phyloP scores from a whole-genome alignment of 1,140 invertebrate genomes.

The Euura lappo region DNA sequence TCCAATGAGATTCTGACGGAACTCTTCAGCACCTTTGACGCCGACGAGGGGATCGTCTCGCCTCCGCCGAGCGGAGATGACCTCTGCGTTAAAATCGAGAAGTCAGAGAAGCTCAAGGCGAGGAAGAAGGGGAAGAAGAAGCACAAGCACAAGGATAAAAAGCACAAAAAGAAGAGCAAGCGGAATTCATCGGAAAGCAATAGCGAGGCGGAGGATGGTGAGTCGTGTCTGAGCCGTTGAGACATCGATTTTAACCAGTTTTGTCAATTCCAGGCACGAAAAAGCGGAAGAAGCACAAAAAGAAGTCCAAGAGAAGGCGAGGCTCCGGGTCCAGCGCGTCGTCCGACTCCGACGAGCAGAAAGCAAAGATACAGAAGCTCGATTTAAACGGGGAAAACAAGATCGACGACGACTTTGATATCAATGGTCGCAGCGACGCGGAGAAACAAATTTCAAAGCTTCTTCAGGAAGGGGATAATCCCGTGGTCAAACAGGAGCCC shows the following conservation, averaged over 20 bases:
- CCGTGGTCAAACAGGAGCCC: slow-evolving; percentile 24
- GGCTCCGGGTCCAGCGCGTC: slow-evolving; percentile 50
- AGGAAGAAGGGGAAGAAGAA: slow-evolving; percentile 61
- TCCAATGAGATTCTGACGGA: slow-evolving; percentile 82
- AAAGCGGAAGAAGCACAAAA: slow-evolving; percentile 66
- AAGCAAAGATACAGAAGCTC: slow-evolving; percentile 31
- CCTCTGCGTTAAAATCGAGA: slow-evolving; percentile 52
- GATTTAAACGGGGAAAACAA: neutral
- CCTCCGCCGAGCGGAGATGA: slow-evolving; percentile 43
- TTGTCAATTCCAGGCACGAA: slow-evolving; percentile 40
- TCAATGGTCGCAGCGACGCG: slow-evolving; percentile 33
- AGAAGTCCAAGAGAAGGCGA: slow-evolving; percentile 61
- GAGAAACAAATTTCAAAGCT: slow-evolving; percentile 20
- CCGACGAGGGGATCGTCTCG: slow-evolving; percentile 37
- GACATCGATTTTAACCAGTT: slow-evolving; percentile 7
- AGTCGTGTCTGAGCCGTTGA: slow-evolving; percentile 11
- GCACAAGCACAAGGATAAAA: slow-evolving; percentile 64
- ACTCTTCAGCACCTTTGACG: slow-evolving; percentile 75
- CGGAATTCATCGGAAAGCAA: slow-evolving; percentile 60
- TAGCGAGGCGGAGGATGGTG: slow-evolving; percentile 52
- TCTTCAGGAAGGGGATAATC: neutral
- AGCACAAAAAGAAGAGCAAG: slow-evolving; percentile 60
- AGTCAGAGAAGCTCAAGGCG: slow-evolving; percentile 60
- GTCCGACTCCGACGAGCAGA: slow-evolving; percentile 47
- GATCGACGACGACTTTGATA: slow-evolving; percentile 25